These are phyloP conservation scores for Bungarus multicinctus DNA, from an alignment of 2,113 vertebrate genomes.

Conservation along the genomic window DNA sequence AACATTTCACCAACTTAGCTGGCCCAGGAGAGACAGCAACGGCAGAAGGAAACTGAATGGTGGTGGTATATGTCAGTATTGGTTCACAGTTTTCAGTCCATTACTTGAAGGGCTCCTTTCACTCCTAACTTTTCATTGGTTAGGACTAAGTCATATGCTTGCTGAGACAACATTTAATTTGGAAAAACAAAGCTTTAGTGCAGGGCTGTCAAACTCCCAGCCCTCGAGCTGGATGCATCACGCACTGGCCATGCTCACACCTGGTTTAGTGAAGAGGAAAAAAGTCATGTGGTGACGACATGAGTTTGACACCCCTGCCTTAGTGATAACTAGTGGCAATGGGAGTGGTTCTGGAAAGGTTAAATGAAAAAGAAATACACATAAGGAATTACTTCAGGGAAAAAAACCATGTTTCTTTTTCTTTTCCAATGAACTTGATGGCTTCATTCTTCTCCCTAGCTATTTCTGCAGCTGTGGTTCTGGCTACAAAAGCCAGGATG, in stretches of 20 bases:
- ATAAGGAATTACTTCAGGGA: neutral
- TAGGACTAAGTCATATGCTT: neutral
- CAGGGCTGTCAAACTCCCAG: no score
- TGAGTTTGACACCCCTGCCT: neutral
- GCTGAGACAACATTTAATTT: neutral
- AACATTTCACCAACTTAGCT: neutral
- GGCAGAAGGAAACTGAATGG: neutral
- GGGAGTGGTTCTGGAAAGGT: neutral
- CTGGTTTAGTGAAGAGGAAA: no score
- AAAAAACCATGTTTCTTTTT: neutral
- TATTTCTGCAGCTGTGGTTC: slow-evolving; percentile 52
- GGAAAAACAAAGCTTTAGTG: neutral
- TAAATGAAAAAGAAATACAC: neutral
- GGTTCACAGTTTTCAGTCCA: neutral
- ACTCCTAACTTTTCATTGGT: neutral
- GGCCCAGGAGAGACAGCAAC: neutral
- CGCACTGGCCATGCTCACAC: no score
- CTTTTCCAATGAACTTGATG: neutral
- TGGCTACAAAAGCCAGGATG: slow-evolving; percentile 25
- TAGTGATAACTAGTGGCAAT: neutral
- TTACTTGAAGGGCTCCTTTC: neutral
- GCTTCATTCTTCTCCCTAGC: neutral
- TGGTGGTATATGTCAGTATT: neutral
- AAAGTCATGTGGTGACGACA: no score
- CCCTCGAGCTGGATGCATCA: no score